These are phyloP conservation scores for Callipepla californica DNA, from an alignment of 2,113 vertebrate species.

Conservation along the genomic window DNA sequence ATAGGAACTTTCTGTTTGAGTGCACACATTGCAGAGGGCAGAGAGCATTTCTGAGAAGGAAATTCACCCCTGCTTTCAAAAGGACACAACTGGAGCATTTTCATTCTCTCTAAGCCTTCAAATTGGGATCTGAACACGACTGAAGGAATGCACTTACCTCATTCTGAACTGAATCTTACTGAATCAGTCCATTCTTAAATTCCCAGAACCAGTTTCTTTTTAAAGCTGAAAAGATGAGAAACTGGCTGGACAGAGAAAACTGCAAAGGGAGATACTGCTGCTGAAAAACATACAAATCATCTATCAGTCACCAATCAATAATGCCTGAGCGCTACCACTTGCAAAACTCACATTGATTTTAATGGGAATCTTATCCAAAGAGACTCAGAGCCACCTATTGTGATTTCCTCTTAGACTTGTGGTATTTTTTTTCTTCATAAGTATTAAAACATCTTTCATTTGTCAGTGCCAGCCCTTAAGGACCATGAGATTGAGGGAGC, in stretches of 20 bases:
- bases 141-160: neutral
- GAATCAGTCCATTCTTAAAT: neutral
- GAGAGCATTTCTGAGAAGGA: neutral
- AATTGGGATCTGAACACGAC: neutral
- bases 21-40: rapidly evolving
- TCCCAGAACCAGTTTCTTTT: neutral
- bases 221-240: neutral
- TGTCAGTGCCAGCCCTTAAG: neutral
- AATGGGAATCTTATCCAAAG: neutral
- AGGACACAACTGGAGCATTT: rapidly evolving
- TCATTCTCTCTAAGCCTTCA: rapidly evolving
- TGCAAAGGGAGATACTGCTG: neutral
- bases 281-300: neutral
- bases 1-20: neutral
- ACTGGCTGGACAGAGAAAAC: neutral
- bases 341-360: neutral
- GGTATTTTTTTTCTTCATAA: neutral
- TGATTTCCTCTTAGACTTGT: neutral
- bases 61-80: neutral
- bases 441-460: neutral
- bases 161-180: no score
- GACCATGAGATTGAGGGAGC: rapidly evolving
- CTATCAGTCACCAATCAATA: neutral
- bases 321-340: rapidly evolving
- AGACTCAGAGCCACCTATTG: neutral